Evolutionary conservation across 1,140 invertebrate genomes (phyloP).

Genomic region (Drosophila subobscura): DNA sequence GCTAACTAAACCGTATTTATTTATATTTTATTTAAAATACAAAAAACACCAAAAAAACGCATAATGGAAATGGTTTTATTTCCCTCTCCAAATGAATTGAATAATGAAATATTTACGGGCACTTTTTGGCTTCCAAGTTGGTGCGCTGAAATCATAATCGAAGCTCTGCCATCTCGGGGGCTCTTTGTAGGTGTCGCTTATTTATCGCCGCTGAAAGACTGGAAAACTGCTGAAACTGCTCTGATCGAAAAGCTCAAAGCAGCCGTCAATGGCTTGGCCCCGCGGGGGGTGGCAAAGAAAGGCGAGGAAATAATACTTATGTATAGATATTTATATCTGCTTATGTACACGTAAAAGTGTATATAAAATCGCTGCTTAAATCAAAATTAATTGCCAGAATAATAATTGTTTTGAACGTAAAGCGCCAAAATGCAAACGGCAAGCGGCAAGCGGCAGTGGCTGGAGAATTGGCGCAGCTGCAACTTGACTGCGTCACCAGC

Average conservation of each 20-base stretch:
- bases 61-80: neutral
- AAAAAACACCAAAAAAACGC: neutral
- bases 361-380: constrained; percentile 82
- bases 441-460: constrained; percentile 25
- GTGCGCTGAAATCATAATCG: constrained; percentile 9
- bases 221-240: constrained; percentile 8
- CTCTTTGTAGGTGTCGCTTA: constrained; percentile 38
- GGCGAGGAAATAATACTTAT: neutral
- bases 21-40: constrained; percentile 23
- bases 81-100: no score
- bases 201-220: constrained; percentile 14
- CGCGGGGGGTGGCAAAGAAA: constrained; percentile 12
- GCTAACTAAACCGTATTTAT: no score
- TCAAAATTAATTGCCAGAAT: constrained; percentile 83
- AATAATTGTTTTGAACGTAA: constrained; percentile 83
- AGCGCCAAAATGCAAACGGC: constrained; percentile 71
- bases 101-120: no score
- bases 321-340: constrained; percentile 20
- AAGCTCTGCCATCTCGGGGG: constrained; percentile 24
- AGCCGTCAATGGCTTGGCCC: constrained; percentile 25
- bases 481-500: constrained; percentile 66
- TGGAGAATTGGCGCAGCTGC: constrained; percentile 79
- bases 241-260: constrained; percentile 39
- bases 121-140: no score
- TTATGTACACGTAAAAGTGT: constrained; percentile 52